Base-by-base conservation (phyloP, 2,888 invertebrate species). In the Tachystola acroxantha region DNA sequence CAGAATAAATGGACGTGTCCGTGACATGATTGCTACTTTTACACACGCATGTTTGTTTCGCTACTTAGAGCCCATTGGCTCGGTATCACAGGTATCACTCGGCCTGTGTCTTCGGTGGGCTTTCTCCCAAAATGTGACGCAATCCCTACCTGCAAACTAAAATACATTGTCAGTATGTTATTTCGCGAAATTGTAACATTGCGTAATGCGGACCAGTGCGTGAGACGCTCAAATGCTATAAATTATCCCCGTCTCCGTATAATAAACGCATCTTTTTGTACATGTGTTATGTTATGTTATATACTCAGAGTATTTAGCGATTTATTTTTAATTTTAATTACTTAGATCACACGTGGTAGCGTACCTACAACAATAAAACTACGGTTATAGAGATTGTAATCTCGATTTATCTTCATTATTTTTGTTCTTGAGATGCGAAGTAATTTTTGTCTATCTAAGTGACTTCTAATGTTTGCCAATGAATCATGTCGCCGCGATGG, bases 61-160 rank as follows among this genome's bases (percentile, higher is more conserved):
- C 31, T 46, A 33, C 41, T 53, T 48, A 46, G 46, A 40, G 47
- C 9, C 29, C 50, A 50, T 20, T 50, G 45, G 45, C 40, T 3
- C 16, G 16, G 48, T 50, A 46, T 39, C 35, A 35, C 36, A 38
- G 40, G 32, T 24, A 40, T 24, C n/a, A 9, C 37, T 35, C 45
- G 48, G 45, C 39, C 19, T 10, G 34, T 16, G 16, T 16, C 16
- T 16, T 16, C 3, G 6, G 3, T 16, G 42, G 9, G 51, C 53
- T 65, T 64, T 67, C 66, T 56, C 59, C 49, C 44, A 62, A 57
- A 53, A 49, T 31, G 32, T 59, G 48, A 59, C 43, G 62, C 39
- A 63, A 64, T 39, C 32, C 32, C 36, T 28, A 33, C 20, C 25
- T 19, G 33, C 7, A 34, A 40, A 39, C 39, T 38, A 48, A 57